Conservation (phyloP, 2,797 vertebrate genomes). For the Acridotheres tristis region DNA sequence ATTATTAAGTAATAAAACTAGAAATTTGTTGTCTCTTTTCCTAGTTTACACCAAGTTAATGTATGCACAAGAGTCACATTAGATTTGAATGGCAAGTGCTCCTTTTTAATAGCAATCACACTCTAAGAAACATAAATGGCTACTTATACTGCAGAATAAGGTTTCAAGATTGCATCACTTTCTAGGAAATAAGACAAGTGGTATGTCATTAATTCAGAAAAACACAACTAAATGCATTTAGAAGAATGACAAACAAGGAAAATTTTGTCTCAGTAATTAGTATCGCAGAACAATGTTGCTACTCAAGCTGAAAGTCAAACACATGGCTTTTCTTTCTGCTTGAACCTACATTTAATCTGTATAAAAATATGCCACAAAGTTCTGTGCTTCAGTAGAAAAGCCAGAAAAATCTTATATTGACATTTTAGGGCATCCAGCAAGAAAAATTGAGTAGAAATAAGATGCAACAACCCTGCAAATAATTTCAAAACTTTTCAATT, state of each 20-base stretch:
- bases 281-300: neutral
- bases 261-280: neutral
- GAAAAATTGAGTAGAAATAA: neutral
- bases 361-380: neutral
- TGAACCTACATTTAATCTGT: neutral
- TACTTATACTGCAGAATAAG: neutral
- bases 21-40: neutral
- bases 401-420: neutral
- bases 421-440: neutral
- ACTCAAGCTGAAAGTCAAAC: neutral
- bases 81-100: neutral
- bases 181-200: neutral
- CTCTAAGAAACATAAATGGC: neutral
- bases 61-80: neutral
- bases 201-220: neutral
- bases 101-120: neutral
- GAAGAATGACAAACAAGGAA: neutral
- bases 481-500: neutral
- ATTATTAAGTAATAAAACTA: neutral
- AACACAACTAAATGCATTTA: neutral
- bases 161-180: neutral
- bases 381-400: neutral
- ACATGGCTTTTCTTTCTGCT: neutral
- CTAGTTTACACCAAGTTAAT: neutral
- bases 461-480: neutral